phyloP scores from a whole-genome alignment of 2,113 vertebrate species.

The Thinocorus orbignyianus region DNA sequence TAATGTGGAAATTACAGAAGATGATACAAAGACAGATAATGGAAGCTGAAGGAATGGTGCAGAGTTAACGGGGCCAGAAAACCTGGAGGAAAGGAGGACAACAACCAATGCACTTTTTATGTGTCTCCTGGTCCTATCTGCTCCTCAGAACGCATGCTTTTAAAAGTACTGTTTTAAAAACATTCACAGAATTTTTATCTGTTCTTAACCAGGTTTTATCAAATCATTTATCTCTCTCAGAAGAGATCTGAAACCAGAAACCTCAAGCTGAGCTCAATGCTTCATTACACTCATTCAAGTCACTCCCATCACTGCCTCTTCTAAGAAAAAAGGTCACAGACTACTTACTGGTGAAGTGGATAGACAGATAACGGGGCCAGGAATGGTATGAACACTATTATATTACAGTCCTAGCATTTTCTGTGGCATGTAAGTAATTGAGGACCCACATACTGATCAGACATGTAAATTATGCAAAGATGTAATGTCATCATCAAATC shows the following conservation, averaged over 20 bases:
- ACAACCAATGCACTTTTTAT: not conserved
- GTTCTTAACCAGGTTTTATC: not conserved
- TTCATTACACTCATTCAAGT: not conserved
- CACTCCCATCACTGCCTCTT: not conserved
- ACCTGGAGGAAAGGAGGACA: not conserved
- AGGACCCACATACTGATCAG: not conserved
- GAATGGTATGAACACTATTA: not conserved
- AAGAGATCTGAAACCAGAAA: not conserved
- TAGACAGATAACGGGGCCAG: not conserved
- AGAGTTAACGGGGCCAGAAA: not conserved
- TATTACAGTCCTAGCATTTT: not conserved
- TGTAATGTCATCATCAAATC: not conserved
- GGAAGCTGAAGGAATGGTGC: not conserved
- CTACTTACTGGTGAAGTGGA: not conserved
- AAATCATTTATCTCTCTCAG: too few relatives aligned
- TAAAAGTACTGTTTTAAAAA: not conserved
- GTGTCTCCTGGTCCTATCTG: not conserved
- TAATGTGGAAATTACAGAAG: not conserved
- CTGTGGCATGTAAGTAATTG: not conserved
- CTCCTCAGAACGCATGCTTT: not conserved
- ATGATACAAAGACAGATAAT: not conserved
- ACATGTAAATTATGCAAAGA: constrained; percentile 4
- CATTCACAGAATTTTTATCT: not conserved
- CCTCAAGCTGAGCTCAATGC: not conserved
- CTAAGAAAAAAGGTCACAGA: not conserved